Evolutionary conservation across 2,888 invertebrate genomes (phyloP).

Genomic region (Gymnocheta viridis): DNA sequence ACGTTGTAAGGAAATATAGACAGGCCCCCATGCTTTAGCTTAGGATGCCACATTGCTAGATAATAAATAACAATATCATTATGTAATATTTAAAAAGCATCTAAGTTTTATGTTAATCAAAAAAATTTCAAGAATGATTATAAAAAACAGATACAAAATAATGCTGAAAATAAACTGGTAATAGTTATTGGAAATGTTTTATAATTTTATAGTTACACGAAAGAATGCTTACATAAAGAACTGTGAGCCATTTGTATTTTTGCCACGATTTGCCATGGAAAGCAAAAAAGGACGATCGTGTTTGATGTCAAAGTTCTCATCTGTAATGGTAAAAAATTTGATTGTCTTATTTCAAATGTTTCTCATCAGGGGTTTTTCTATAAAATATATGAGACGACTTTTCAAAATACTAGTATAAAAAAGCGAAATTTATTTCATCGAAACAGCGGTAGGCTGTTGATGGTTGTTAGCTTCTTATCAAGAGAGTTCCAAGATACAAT

Average conservation of each 20-base stretch:
- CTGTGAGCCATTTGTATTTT: slow-evolving; percentile 98
- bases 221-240: slow-evolving; percentile 97
- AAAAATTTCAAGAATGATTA: slow-evolving; percentile 33
- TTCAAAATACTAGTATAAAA: too few relatives aligned
- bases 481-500: too few relatives aligned
- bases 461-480: too few relatives aligned
- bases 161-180: slow-evolving; percentile 72
- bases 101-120: slow-evolving; percentile 41
- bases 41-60: slow-evolving; percentile 66
- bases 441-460: too few relatives aligned
- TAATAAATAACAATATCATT: slow-evolving; percentile 69
- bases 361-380: too few relatives aligned
- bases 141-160: slow-evolving; percentile 55
- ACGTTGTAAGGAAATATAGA: slow-evolving; percentile 46
- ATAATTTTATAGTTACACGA: neutral
- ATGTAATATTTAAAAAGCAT: slow-evolving; percentile 53
- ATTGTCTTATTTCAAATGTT: neutral
- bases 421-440: too few relatives aligned
- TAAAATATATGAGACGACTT: too few relatives aligned
- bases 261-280: slow-evolving; percentile 99
- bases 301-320: slow-evolving; percentile 94
- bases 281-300: slow-evolving; percentile 95
- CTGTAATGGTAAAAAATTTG: slow-evolving; percentile 82
- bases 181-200: slow-evolving; percentile 56
- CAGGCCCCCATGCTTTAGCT: slow-evolving; percentile 61